Evolutionary conservation across 2,797 vertebrate species (phyloP).

Genomic region (Trachops cirrhosus): DNA sequence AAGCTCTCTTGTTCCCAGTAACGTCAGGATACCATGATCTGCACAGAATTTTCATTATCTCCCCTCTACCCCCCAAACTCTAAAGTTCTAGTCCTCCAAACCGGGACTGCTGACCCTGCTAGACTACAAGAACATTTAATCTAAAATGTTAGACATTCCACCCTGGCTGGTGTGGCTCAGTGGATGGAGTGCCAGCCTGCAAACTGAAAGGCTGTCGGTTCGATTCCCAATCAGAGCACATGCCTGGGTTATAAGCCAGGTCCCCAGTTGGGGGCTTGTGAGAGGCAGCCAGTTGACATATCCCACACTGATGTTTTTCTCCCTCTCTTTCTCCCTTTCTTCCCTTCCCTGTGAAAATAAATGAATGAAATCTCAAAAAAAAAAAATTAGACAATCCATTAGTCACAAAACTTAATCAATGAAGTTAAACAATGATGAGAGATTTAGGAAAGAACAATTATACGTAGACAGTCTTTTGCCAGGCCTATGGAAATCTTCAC

Average conservation of each 20-base stretch:
- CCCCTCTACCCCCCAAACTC: neutral
- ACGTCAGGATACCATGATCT: neutral
- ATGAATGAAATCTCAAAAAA: neutral
- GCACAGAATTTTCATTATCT: neutral
- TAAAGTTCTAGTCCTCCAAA: neutral
- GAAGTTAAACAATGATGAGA: neutral
- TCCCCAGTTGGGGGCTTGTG: no score
- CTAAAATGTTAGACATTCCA: neutral
- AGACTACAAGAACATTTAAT: neutral
- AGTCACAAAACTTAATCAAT: neutral
- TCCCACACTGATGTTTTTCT: no score
- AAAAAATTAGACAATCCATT: neutral
- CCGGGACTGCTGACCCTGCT: neutral
- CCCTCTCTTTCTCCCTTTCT: no score
- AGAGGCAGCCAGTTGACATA: no score
- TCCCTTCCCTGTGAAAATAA: no score
- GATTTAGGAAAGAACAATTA: neutral
- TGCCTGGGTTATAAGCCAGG: no score
- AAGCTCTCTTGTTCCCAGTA: neutral
- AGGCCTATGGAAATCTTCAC: neutral
- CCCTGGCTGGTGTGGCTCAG: no score
- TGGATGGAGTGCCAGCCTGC: no score
- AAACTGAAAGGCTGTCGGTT: no score
- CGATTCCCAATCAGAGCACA: no score
- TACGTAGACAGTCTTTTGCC: neutral